A percentile compares a stretch with the other conserved stretches of the same genome.
Evolutionary conservation across 2,888 invertebrate species (phyloP).

Genomic region (Epinotia ramella): DNA sequence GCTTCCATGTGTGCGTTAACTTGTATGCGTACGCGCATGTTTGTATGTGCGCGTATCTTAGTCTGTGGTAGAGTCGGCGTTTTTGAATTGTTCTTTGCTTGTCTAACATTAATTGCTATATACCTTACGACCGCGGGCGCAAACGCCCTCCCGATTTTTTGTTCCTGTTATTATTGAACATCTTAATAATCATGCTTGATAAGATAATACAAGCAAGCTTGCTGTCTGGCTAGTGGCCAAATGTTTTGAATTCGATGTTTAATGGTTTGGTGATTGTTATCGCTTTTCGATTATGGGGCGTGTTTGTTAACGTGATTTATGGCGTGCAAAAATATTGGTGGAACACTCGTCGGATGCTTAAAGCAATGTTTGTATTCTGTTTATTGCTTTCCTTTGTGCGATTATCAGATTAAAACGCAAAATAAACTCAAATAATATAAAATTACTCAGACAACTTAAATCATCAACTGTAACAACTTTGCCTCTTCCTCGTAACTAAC

Average conservation of each 20-base stretch:
- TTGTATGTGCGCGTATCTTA: constrained; percentile 51
- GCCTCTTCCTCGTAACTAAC: not conserved
- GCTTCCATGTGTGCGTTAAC: constrained; percentile 53
- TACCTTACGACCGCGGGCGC: constrained; percentile 78
- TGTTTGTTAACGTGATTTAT: constrained; percentile 56
- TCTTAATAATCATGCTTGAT: constrained; percentile 64
- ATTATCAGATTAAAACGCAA: not conserved
- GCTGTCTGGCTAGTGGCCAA: constrained; percentile 48
- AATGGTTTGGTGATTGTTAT: constrained; percentile 54
- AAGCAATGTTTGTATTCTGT: constrained; percentile 18
- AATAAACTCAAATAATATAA: not conserved
- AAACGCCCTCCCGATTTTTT: constrained; percentile 55
- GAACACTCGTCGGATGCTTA: constrained; percentile 56
- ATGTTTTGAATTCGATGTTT: constrained; percentile 46
- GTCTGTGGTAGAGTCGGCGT: constrained; percentile 73
- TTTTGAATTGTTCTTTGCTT: constrained; percentile 76
- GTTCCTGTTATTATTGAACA: constrained; percentile 54
- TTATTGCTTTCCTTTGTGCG: constrained; percentile 16
- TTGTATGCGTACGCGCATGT: constrained; percentile 49
- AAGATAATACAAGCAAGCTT: constrained; percentile 51
- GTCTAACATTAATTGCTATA: constrained; percentile 83
- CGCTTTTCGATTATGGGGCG: constrained; percentile 58
- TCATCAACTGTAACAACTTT: not conserved
- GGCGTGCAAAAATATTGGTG: constrained; percentile 62
- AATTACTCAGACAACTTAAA: not conserved